These are phyloP conservation scores for Hemicordylus capensis DNA, from an alignment of 2,113 vertebrate species.

Conservation along the genomic window DNA sequence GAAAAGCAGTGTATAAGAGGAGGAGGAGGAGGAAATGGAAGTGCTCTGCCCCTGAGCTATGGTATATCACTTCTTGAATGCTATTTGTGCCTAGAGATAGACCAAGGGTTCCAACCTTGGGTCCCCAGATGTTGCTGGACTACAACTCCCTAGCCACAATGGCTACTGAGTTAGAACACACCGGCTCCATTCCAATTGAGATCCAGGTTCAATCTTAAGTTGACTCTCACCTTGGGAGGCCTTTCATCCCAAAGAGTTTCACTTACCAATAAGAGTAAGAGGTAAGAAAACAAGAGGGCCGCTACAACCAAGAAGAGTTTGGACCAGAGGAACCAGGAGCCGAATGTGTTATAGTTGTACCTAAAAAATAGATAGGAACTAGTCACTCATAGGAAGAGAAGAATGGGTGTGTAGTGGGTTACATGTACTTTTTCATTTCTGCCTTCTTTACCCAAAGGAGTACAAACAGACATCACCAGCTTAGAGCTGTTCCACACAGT, in stretches of 20 bases:
- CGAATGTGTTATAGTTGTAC: conserved; percentile 81
- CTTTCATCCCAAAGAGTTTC: background rate
- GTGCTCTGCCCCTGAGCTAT: too few relatives aligned
- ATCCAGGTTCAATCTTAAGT: background rate
- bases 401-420: background rate
- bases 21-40: too few relatives aligned
- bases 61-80: too few relatives aligned
- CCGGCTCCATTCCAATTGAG: too few relatives aligned
- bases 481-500: too few relatives aligned
- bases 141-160: too few relatives aligned
- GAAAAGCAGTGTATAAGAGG: too few relatives aligned
- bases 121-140: too few relatives aligned
- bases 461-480: background rate
- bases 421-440: background rate
- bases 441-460: background rate
- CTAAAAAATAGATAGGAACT: conserved; percentile 58
- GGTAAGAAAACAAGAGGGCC: conserved; percentile 78
- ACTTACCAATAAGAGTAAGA: conserved; percentile 82
- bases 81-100: too few relatives aligned
- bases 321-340: conserved; percentile 90
- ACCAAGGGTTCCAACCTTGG: too few relatives aligned
- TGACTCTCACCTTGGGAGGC: background rate
- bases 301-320: conserved; percentile 80
- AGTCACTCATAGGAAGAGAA: background rate
- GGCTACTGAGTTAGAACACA: too few relatives aligned